Conservation (phyloP, 1,140 invertebrate species). For the Pseudachorutes palmiensis region DNA sequence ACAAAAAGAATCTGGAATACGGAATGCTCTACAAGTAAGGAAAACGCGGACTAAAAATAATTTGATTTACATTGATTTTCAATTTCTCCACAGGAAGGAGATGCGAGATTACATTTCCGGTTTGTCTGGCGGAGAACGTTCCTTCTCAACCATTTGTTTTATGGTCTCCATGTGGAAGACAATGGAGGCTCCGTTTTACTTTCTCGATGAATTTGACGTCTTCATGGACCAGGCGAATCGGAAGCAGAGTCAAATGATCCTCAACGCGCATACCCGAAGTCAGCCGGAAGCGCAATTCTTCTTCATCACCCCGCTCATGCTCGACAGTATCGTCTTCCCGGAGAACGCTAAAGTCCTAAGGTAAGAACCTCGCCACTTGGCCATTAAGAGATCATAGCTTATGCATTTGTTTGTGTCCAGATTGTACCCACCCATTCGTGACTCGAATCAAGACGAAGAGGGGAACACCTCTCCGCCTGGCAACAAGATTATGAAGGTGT, state of each 20-base stretch:
- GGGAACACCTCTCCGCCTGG: not conserved
- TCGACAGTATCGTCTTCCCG: not conserved
- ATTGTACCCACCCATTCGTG: not conserved
- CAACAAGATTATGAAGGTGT: not conserved
- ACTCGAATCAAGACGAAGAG: not conserved
- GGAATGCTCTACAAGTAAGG: slow-evolving; percentile 1
- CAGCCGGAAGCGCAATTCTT: slow-evolving; percentile 19
- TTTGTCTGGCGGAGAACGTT: slow-evolving; percentile 91
- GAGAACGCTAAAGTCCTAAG: not conserved
- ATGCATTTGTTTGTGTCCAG: not conserved
- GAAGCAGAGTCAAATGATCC: slow-evolving; percentile 15
- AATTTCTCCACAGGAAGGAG: slow-evolving; percentile 35
- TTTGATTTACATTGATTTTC: not conserved
- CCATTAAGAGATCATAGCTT: not conserved
- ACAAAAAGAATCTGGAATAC: slow-evolving; percentile 44
- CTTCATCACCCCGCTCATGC: slow-evolving; percentile 21
- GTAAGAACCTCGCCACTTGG: not conserved
- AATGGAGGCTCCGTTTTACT: slow-evolving; percentile 82
- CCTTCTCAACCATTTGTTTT: slow-evolving; percentile 87
- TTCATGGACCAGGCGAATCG: slow-evolving; percentile 62
- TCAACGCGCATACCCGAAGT: slow-evolving; percentile 17
- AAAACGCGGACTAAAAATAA: slow-evolving; percentile 17
- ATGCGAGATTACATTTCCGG: slow-evolving; percentile 51
- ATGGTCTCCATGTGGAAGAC: slow-evolving; percentile 86
- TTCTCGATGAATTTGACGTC: slow-evolving; percentile 96